phyloP scores from a whole-genome alignment of 1,140 invertebrate genomes.

The Drosophila repleta region DNA sequence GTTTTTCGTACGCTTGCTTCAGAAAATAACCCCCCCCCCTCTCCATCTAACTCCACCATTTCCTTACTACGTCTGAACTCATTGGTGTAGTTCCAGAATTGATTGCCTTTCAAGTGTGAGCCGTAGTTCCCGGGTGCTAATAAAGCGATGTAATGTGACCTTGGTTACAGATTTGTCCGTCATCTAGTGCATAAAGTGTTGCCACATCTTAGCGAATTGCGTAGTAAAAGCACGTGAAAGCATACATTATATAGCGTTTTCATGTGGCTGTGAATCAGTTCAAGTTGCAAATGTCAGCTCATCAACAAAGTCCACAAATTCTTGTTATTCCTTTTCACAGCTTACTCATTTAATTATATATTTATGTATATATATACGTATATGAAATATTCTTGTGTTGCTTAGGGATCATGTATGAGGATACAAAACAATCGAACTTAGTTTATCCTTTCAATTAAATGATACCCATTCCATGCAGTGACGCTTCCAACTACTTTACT shows the following conservation, averaged over 20 bases:
- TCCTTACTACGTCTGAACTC: background rate
- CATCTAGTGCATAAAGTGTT: conserved; percentile 46
- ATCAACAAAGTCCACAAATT: too few relatives aligned
- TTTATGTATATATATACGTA: too few relatives aligned
- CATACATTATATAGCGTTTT: background rate
- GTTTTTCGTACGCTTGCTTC: conserved; percentile 18
- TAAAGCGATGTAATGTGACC: conserved; percentile 54
- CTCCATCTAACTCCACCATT: too few relatives aligned
- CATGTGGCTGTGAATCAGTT: background rate
- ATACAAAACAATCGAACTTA: background rate
- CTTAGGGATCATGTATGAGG: too few relatives aligned
- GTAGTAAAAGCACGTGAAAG: background rate
- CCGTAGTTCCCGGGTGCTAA: conserved; percentile 25
- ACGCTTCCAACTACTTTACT: background rate
- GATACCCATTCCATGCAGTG: background rate
- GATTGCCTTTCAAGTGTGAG: conserved; percentile 42
- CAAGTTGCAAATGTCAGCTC: too few relatives aligned
- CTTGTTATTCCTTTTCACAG: too few relatives aligned
- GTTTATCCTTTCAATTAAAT: background rate
- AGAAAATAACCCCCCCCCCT: too few relatives aligned
- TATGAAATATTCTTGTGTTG: too few relatives aligned
- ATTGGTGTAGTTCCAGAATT: conserved; percentile 49
- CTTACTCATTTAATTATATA: too few relatives aligned
- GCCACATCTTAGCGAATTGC: conserved; percentile 29
- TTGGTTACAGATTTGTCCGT: conserved; percentile 43